Evolutionary conservation across 2,797 vertebrate genomes (phyloP), one percentile per base, ranked within the genome.

Genomic region (Anolis apletophallus): DNA sequence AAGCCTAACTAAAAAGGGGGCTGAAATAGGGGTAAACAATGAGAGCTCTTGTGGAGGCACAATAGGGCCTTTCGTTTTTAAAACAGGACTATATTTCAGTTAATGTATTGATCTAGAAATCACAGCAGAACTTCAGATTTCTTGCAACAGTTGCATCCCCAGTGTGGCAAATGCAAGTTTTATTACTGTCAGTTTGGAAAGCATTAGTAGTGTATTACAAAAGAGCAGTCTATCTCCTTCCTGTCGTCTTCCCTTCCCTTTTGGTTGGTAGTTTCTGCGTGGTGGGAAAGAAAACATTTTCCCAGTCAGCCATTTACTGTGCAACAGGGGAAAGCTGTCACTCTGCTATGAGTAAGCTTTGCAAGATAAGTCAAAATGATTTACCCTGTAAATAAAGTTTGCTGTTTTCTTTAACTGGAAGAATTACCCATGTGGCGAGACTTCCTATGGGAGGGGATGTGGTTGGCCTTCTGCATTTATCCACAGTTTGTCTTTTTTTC

Each of bases 201-300:
- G 93, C 93, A 93, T 95, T 95, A 95, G 95, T 93, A 95, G 91
- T 93, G 90, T 93, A 94, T 93, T 93, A 94, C 90, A 93, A 94
- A 94, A 94, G 93, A 90, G 91, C 93, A 93, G 94, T 93, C 87
- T 50, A 14, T 17, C 57, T 84, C 87, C 0, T 21, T 94, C 92
- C 88, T 92, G 93, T 95, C 72, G n/a, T 55, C 36, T 81, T 57
- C 19, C 73, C 57, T 91, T 91, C 91, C 93, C 83, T 95, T 93
- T 91, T 94, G 90, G 90, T 93, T 93, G 93, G 93, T 95, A 94
- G 91, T 95, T 96, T 95, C 95, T 95, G 89, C 93, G 93, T 94
- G 94, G 95, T 93, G 94, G 93, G 95, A 95, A 95, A 94, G 94
- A 95, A 95, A 96, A 96, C 96, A 95, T 95, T 95, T 95, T 94